Evolutionary conservation across 1,140 invertebrate genomes (phyloP).

Genomic region (Gerris buenoi): DNA sequence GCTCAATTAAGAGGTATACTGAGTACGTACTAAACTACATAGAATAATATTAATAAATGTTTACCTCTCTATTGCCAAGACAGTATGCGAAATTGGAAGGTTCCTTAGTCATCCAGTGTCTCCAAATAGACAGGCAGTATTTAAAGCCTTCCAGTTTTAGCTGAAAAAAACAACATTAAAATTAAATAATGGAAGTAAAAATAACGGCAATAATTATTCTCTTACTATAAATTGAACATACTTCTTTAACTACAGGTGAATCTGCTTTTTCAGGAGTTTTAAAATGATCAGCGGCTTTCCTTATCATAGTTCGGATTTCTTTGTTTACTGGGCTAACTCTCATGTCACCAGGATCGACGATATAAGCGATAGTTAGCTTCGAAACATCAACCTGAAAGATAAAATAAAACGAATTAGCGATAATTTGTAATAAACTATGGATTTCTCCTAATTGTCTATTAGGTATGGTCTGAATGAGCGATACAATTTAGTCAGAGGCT

Average conservation of each 20-base stretch:
- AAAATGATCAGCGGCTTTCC: conserved; percentile 36
- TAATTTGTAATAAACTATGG: too few relatives aligned
- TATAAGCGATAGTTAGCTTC: conserved; percentile 60
- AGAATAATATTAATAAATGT: conserved; percentile 17
- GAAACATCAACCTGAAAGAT: conserved; percentile 40
- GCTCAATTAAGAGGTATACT: too few relatives aligned
- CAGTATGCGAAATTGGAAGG: conserved; percentile 41
- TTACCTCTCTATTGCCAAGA: conserved; percentile 42
- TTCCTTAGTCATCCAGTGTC: conserved; percentile 57
- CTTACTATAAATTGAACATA: not conserved
- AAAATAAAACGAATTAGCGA: conserved; percentile 17
- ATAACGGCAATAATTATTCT: not conserved
- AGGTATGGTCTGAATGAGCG: too few relatives aligned
- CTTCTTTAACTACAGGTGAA: conserved; percentile 17
- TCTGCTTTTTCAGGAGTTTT: too few relatives aligned
- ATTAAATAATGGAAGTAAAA: not conserved
- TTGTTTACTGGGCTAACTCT: conserved; percentile 48
- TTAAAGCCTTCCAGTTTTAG: conserved; percentile 40
- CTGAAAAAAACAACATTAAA: conserved; percentile 26
- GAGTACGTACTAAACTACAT: too few relatives aligned
- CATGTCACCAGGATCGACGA: conserved; percentile 49
- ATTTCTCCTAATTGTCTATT: too few relatives aligned
- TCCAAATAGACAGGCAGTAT: conserved; percentile 50
- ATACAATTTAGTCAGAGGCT: too few relatives aligned
- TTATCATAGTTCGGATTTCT: conserved; percentile 49